Evolutionary conservation across 1,140 invertebrate genomes (phyloP), one percentile per base, ranked within the genome.

Genomic region (Plutomurus gul): DNA sequence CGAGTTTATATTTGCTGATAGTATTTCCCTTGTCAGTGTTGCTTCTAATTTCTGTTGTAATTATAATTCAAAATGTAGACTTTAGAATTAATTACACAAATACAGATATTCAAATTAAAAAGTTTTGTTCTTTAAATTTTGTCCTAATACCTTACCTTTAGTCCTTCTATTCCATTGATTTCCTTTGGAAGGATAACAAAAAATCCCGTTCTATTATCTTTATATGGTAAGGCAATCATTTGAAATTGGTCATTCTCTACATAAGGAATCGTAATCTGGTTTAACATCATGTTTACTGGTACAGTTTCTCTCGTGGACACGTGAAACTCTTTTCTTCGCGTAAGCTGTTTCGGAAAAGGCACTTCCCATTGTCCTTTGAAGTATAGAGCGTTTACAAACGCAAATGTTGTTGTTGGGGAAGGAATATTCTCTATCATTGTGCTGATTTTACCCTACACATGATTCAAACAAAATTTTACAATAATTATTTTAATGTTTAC

Each of bases 321-420:
- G 51, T 80, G 77, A 71, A 88, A 88, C 11, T 75, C 27, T 20
- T 72, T 76, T 75, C 20, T 82, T 72, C 39, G 78, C 71, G 92
- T 94, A 13, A 84, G 82, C 3, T 85, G 85, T 0, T 85, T 82
- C 7, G 90, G 86, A 82, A 95, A 95, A 51, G 91, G 89, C n/a
- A 88, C 87, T 39, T 92, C 88, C 93, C 93, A 95, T 65, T 90
- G 88, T 13, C 90, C 93, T 83, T 91, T 93, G 75, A 95, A 95
- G 79, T 94, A 94, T 5, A 94, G 85, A 0, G 92, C 92, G 82
- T 92, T 93, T 8, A 91, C 89, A n/a, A 94, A 85, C 18, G 94
- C 89, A 13, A 93, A 85, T 25, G 86, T 88, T 0, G 92, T 94
- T 0, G 82, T 74, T 0, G 87, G 80, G 4, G 86, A 81, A 2